Evolutionary conservation across 2,113 vertebrate species (phyloP), one percentile per base, ranked within the genome.

Genomic region (Cryptotis parvus): DNA sequence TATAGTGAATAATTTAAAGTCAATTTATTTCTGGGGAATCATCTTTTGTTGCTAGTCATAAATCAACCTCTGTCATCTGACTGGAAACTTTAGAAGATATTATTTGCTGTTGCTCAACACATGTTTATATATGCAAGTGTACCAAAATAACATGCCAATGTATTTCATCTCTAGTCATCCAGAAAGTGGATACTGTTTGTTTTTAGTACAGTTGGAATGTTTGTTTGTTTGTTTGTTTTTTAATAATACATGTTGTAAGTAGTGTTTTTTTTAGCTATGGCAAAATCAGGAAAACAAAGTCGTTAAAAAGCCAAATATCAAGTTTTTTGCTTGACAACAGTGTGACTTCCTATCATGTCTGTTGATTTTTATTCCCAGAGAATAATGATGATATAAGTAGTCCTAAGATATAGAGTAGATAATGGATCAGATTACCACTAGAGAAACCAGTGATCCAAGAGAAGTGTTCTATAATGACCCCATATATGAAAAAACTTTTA

Each of bases 291-390:
- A 79, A 90, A 86, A 88, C 86, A 74, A 92, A 93, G 69, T 88
- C 29, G 24, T 2, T 5, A 92, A 72, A 39, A 4, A 31, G 77
- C 83, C 78, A 43, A 55, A 66, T 10, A 43, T 27, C 1, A 92
- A 92, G 29, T 91, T 91, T 49, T 81, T 92, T 84, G 69, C 92
- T 93, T 95, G n/a, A 1, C 4, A 35, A 41, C 55, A 58, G 5
- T 58, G 31, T 89, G 33, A 95, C 92, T 52, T 96, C 69, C 68
- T 91, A 79, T 11, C 61, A 58, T 3, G 15, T 4, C 14, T 89
- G 87, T 94, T 89, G 90, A 92, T 94, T 94, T 87, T 90, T 77
- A n/a, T 52, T 84, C 83, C 83, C 20, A 22, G 20, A 49, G 74
- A 81, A 58, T 69, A 93, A 29, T 8, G 79, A 91, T 96, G n/a